phyloP scores from a whole-genome alignment of 2,888 invertebrate species.

The Oeneis ivallda region DNA sequence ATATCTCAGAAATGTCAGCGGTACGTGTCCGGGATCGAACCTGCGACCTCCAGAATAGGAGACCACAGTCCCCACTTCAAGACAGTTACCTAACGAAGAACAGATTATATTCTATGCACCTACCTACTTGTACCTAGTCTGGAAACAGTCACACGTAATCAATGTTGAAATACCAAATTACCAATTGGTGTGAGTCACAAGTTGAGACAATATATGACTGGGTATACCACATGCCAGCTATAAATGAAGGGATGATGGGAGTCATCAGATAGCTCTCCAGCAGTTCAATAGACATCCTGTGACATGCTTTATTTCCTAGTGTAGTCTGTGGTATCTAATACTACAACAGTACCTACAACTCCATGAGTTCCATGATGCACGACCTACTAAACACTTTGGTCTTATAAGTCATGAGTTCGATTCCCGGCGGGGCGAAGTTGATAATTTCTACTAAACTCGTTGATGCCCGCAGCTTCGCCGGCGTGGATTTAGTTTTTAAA shows the following conservation, averaged over 20 bases:
- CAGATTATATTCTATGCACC: neutral
- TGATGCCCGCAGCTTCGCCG: too few species aligned
- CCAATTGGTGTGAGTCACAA: conserved; percentile 15
- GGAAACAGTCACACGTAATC: conserved; percentile 2
- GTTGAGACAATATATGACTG: neutral
- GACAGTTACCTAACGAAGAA: too few species aligned
- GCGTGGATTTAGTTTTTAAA: too few species aligned
- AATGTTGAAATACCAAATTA: conserved; percentile 14
- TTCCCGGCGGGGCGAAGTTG: too few species aligned
- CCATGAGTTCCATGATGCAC: too few species aligned
- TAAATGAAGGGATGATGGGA: neutral
- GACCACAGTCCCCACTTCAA: too few species aligned
- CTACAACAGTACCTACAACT: neutral
- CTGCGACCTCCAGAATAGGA: too few species aligned
- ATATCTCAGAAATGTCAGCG: too few species aligned
- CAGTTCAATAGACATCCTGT: neutral
- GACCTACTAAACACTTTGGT: too few species aligned
- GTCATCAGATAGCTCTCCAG: conserved; percentile 9
- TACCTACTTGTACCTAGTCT: neutral
- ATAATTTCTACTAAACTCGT: too few species aligned
- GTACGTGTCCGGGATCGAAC: too few species aligned
- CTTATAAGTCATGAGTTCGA: too few species aligned
- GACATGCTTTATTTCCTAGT: neutral
- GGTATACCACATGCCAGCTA: neutral
- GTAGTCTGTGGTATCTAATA: neutral